Evolutionary conservation across 2,113 vertebrate species (phyloP).

Genomic region (Neogobius melanostomus): DNA sequence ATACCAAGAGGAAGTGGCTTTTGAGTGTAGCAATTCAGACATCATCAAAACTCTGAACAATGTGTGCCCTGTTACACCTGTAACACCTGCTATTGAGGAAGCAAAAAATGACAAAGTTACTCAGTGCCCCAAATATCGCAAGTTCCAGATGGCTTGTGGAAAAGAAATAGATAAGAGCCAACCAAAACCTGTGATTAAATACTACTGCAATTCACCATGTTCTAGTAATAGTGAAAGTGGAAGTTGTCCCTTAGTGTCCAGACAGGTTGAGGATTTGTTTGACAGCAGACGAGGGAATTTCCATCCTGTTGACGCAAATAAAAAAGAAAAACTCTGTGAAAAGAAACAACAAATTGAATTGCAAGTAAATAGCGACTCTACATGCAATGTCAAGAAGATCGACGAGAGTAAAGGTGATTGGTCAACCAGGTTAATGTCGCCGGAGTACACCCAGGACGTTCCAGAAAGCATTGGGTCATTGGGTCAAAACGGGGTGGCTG

Average conservation of each 20-base stretch:
- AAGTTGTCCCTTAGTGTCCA: constrained; percentile 3
- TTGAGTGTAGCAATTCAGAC: constrained; percentile 35
- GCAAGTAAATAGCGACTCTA: not conserved
- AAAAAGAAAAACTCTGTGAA: not conserved
- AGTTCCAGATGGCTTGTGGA: constrained; percentile 88
- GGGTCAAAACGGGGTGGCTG: constrained; percentile 7
- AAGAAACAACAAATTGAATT: constrained; percentile 14
- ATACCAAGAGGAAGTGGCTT: constrained; percentile 63
- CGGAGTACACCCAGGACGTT: constrained; percentile 15
- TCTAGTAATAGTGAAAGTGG: constrained; percentile 28
- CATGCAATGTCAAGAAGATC: not conserved
- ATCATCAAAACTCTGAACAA: constrained; percentile 55
- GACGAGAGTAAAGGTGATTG: not conserved
- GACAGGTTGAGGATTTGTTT: not conserved
- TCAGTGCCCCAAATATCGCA: constrained; percentile 89
- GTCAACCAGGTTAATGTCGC: constrained; percentile 25
- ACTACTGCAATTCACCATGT: constrained; percentile 22
- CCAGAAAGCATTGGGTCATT: constrained; percentile 7
- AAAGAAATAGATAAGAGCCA: constrained; percentile 71
- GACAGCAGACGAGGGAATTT: not conserved
- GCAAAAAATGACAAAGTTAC: constrained; percentile 60
- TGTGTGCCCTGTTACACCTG: constrained; percentile 20
- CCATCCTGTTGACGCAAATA: constrained; percentile 8
- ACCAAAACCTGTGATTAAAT: constrained; percentile 42
- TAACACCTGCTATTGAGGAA: not conserved